Percentiles rank a stretch among this genome's conserved stretches.
phyloP scores from a whole-genome alignment of 2,888 invertebrate genomes.

The Artemia sp. region DNA sequence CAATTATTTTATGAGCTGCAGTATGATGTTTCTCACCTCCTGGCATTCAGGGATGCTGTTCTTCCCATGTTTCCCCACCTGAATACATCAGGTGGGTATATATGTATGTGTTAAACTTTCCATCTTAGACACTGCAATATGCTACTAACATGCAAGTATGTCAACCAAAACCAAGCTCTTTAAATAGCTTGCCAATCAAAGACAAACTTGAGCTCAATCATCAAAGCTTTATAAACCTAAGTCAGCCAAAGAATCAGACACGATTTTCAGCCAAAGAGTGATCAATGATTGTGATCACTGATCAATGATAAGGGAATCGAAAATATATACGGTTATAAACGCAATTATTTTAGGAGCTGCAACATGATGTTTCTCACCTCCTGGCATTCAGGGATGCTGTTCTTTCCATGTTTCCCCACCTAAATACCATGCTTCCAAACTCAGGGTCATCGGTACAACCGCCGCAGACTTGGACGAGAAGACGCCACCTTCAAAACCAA shows the following conservation, averaged over 20 bases:
- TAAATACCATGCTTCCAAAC: background rate
- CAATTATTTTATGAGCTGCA: slow-evolving; percentile 49
- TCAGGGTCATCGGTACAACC: slow-evolving; percentile 18
- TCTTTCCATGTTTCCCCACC: slow-evolving; percentile 78
- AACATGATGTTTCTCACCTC: slow-evolving; percentile 79
- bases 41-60: slow-evolving; percentile 82
- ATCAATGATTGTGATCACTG: no score
- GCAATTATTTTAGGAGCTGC: slow-evolving; percentile 46
- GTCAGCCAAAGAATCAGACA: no score
- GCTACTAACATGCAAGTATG: no score
- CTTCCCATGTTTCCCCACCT: slow-evolving; percentile 80
- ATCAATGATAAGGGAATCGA: no score
- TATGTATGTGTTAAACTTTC: no score
- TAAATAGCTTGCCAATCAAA: no score
- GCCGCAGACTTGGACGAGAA: slow-evolving; percentile 38
- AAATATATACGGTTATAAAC: no score
- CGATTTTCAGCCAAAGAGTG: no score
- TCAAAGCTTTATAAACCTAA: no score
- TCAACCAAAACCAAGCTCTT: no score
- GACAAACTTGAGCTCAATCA: no score
- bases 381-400: slow-evolving; percentile 82
- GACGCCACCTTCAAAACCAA: slow-evolving; percentile 30
- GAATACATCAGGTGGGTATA: background rate
- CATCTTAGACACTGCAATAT: no score
- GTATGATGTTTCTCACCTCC: slow-evolving; percentile 76